Evolutionary conservation across 2,797 vertebrate species (phyloP), one percentile per base, ranked within the genome.

Genomic region (Manis javanica): DNA sequence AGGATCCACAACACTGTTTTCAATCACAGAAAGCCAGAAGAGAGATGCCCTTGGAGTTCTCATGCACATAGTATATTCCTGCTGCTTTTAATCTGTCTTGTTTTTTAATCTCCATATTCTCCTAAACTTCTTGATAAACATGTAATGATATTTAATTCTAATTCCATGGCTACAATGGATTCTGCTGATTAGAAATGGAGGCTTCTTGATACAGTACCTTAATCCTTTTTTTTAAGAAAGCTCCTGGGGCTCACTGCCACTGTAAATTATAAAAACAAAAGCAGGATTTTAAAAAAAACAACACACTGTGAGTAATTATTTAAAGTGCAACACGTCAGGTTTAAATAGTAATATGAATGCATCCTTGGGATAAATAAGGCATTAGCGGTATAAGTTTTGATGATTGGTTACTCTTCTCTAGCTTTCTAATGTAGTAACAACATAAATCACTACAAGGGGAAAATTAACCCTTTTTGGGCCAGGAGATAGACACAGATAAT

Each of bases 81-180:
- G 46, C 72, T 96, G 63, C 34, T 39, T n/a, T 96, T 94, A 94
- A 94, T 96, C 71, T 82, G 79, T 79, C 34, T 69, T 94, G 72
- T 75, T 90, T 95, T 94, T 91, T 92, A 92, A 90, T 53, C 74
- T 87, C 34, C 71, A 9, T 96, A 95, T 95, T 97, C 86, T 87
- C 77, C 81, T 94, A 84, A 95, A 66, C 57, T 97, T 95, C 24
- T 86, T 95, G 92, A 96, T 79, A 98, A 98, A 97, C 16, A 51
- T 24, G 19, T 91, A 95, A 97, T 72, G 18, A 95, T 97, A 95
- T 97, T 98, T 98, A 96, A 97, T 95, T 85, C 96, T 82, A 96
- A 98, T 96, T 89, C 85, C 89, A 14, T 5, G 92, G 14, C 74
- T 88, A 97, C 46, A 86, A 11, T 95, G 95, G 87, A 97, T 97